phyloP scores from a whole-genome alignment of 2,113 vertebrate species.

The Trachemys scripta region DNA sequence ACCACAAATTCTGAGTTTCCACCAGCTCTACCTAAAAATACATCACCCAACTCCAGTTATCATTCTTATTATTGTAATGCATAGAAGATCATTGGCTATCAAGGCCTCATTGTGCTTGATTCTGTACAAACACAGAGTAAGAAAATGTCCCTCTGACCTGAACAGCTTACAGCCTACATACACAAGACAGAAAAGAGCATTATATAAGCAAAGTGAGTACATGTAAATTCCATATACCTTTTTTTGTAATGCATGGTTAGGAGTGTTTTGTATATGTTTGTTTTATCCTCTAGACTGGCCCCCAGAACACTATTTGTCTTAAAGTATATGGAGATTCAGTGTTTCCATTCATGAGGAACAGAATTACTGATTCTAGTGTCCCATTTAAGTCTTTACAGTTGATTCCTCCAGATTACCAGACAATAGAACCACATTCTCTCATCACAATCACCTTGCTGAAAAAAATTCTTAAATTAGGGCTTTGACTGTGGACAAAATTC shows the following conservation, averaged over 20 bases:
- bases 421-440: not conserved
- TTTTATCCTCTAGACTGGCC: not conserved
- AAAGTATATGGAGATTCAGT: not conserved
- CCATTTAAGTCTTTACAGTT: not conserved
- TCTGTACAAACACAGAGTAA: not conserved
- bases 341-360: not conserved
- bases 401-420: not conserved
- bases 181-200: not conserved
- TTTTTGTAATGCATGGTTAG: not conserved
- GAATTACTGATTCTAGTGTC: not conserved
- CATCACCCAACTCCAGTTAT: not conserved
- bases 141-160: not conserved
- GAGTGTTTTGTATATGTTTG: not conserved
- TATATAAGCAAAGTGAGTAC: not conserved
- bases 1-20: not conserved
- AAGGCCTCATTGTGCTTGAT: not conserved
- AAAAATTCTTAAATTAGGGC: not conserved
- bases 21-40: not conserved
- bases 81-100: fast-evolving
- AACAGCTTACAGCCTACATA: not conserved
- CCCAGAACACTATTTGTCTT: not conserved
- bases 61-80: not conserved
- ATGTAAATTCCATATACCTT: not conserved
- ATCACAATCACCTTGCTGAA: not conserved
- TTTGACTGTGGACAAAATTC: not conserved